These are phyloP conservation scores for Hypotaenidia philippensis DNA, from an alignment of 2,797 vertebrate genomes.

Conservation along the genomic window DNA sequence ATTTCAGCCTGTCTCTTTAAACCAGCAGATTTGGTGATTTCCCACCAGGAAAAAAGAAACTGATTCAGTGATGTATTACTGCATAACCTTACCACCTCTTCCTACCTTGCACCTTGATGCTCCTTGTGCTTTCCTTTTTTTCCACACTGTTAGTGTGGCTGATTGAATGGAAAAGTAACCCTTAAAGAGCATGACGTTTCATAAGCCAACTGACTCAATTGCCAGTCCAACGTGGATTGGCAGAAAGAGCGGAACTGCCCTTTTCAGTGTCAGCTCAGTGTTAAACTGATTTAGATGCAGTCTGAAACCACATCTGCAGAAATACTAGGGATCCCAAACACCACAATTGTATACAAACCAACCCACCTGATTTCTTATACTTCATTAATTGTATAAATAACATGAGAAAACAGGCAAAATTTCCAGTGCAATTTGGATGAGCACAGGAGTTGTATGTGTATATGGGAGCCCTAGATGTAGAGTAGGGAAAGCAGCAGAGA, in stretches of 20 bases:
- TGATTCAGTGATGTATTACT: no score
- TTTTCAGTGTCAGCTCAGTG: background rate
- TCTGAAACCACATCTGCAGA: background rate
- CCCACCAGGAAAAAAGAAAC: background rate
- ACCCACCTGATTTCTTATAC: background rate
- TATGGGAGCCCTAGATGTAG: background rate
- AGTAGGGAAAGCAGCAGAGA: background rate
- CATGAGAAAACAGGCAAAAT: background rate
- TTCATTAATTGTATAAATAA: background rate
- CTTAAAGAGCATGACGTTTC: background rate
- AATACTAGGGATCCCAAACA: background rate
- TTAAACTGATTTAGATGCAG: background rate
- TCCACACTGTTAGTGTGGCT: rapidly evolving
- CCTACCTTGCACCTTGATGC: background rate
- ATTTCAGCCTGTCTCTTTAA: background rate
- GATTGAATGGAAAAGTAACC: background rate
- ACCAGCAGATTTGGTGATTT: background rate
- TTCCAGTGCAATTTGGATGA: background rate
- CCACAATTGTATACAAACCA: background rate
- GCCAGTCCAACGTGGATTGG: background rate
- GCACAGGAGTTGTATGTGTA: background rate
- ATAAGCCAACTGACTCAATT: background rate
- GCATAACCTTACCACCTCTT: background rate
- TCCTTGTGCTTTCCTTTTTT: background rate
- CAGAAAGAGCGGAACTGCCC: background rate